Conservation (phyloP, 1,140 invertebrate species). For the Spodoptera frugiperda region DNA sequence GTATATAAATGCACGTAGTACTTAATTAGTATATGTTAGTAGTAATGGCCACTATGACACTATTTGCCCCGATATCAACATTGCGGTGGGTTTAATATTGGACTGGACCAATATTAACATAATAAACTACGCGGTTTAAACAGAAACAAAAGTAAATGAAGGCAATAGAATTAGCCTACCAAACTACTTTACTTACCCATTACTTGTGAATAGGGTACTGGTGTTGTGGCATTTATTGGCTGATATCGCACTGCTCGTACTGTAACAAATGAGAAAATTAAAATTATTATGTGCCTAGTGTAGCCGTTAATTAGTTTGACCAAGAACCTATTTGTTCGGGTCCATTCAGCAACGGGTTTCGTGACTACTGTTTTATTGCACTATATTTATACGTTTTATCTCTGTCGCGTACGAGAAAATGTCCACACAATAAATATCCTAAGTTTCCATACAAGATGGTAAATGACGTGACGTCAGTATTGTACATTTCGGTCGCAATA, state of each 20-base stretch:
- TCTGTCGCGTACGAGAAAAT: slow-evolving; percentile 6
- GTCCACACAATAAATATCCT: not conserved
- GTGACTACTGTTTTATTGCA: slow-evolving; percentile 27
- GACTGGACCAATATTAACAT: slow-evolving; percentile 3
- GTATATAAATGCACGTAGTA: too few species aligned
- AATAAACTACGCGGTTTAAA: slow-evolving; percentile 4
- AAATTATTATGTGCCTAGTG: slow-evolving; percentile 28
- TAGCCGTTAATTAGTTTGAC: slow-evolving; percentile 33
- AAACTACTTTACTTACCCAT: slow-evolving; percentile 37
- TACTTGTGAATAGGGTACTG: slow-evolving; percentile 22
- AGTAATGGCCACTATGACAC: too few species aligned
- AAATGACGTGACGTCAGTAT: slow-evolving; percentile 11
- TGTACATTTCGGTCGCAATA: not conserved
- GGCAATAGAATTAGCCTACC: slow-evolving; percentile 4
- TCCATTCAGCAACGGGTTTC: slow-evolving; percentile 30
- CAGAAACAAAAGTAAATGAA: slow-evolving; percentile 1
- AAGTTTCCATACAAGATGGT: not conserved
- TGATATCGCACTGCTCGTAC: slow-evolving; percentile 31
- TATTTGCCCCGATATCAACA: not conserved
- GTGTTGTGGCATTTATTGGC: slow-evolving; percentile 32
- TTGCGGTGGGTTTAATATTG: not conserved
- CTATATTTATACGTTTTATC: slow-evolving; percentile 11
- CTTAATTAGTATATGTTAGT: slow-evolving; percentile 11
- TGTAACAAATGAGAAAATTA: slow-evolving; percentile 44
- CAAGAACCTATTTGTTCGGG: slow-evolving; percentile 34